Conservation (phyloP, 2,113 vertebrate genomes). For the Copsychus sechellarum region DNA sequence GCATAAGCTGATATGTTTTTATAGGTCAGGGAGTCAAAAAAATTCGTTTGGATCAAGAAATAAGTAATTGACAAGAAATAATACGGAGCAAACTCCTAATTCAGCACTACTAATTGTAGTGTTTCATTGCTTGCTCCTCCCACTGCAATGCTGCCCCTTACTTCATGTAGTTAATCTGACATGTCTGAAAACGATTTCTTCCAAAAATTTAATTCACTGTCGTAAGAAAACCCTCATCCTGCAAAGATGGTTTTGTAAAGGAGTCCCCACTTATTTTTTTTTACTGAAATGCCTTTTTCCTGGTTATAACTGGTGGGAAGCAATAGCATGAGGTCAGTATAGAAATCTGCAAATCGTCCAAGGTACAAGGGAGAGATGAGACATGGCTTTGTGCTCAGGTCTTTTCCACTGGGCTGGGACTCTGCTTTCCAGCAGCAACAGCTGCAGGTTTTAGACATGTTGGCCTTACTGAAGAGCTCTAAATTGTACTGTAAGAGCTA, state of each 20-base stretch:
- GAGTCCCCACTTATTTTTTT: neutral
- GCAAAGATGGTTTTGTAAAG: neutral
- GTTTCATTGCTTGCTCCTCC: neutral
- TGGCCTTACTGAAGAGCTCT: neutral
- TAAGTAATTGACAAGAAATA: neutral
- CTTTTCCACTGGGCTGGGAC: rapidly evolving
- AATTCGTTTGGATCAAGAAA: neutral
- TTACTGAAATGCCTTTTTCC: neutral
- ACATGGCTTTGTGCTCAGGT: neutral
- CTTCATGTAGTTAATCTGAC: rapidly evolving
- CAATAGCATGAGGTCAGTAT: neutral
- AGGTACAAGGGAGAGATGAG: neutral
- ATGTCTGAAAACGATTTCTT: neutral
- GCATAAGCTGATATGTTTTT: neutral
- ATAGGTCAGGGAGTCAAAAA: neutral
- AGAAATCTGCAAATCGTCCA: neutral
- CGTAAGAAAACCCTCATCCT: rapidly evolving
- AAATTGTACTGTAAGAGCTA: neutral
- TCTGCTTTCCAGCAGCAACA: neutral
- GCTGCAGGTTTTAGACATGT: neutral
- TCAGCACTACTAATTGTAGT: neutral
- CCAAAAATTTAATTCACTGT: neutral
- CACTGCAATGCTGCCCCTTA: rapidly evolving
- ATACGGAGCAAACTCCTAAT: neutral
- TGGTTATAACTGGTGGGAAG: neutral